Evolutionary conservation across 1,140 invertebrate species (phyloP).

Genomic region (Drosophila virilis): DNA sequence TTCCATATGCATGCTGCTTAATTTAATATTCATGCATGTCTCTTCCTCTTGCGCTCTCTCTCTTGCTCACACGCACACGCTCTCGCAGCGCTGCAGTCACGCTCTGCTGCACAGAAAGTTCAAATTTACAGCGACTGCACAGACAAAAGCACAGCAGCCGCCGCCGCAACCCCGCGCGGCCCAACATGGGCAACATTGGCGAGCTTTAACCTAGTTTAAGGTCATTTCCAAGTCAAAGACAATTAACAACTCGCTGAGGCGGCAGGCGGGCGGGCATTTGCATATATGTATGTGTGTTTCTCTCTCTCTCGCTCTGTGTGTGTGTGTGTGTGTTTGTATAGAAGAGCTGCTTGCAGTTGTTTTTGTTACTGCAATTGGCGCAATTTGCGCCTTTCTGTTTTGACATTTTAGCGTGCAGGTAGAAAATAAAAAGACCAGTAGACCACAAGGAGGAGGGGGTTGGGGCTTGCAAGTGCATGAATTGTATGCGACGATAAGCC

Average conservation of each 20-base stretch:
- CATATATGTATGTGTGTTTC: neutral
- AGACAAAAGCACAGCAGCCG: conserved; percentile 26
- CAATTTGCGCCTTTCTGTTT: conserved; percentile 30
- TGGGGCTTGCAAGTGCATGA: conserved; percentile 28
- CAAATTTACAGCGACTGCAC: conserved; percentile 51
- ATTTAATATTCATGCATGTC: conserved; percentile 46
- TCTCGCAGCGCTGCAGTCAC: conserved; percentile 32
- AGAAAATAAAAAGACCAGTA: conserved; percentile 11
- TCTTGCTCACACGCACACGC: neutral
- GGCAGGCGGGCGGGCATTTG: neutral
- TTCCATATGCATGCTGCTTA: conserved; percentile 61
- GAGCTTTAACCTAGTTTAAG: conserved; percentile 81
- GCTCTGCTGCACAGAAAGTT: conserved; percentile 77
- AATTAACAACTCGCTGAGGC: conserved; percentile 52
- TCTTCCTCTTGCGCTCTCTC: conserved; percentile 21
- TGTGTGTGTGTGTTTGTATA: conserved; percentile 14
- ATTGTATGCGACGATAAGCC: conserved; percentile 23
- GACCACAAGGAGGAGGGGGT: neutral
- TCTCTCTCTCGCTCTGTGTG: neutral
- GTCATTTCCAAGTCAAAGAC: conserved; percentile 80
- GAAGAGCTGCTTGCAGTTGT: conserved; percentile 5
- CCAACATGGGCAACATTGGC: conserved; percentile 59
- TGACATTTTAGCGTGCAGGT: conserved; percentile 35
- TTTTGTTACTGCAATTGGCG: conserved; percentile 12
- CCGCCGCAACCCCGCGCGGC: neutral